These are phyloP conservation scores for Pica pica DNA, from an alignment of 2,113 vertebrate species.

Conservation along the genomic window DNA sequence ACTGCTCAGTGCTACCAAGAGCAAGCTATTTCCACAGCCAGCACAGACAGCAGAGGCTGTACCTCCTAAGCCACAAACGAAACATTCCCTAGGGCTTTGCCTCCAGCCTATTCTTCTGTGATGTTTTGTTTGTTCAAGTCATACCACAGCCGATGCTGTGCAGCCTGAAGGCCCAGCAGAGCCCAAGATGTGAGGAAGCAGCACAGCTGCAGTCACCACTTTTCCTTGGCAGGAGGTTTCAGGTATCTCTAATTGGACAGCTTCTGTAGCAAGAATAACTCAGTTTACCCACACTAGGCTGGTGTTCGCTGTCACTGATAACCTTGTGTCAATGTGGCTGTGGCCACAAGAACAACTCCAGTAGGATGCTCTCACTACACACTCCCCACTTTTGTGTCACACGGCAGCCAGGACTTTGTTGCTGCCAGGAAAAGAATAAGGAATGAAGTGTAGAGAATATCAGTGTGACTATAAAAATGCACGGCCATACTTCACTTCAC, in stretches of 20 bases:
- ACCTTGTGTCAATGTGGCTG: neutral
- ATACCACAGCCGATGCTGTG: accelerated
- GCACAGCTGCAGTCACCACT: neutral
- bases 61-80: neutral
- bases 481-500: neutral
- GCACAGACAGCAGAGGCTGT: neutral
- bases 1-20: neutral
- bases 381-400: neutral
- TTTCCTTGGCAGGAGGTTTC: neutral
- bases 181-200: neutral
- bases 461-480: neutral
- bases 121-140: neutral
- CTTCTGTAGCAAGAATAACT: neutral
- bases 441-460: neutral
- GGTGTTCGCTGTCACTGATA: neutral
- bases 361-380: neutral
- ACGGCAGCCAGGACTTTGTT: neutral
- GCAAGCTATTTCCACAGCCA: neutral
- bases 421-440: neutral
- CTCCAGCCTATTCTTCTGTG: neutral
- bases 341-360: neutral
- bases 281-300: neutral
- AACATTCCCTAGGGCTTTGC: neutral
- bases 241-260: neutral
- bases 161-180: neutral